Evolutionary conservation across 2,113 vertebrate genomes (phyloP).

Genomic region (Albula goreensis): DNA sequence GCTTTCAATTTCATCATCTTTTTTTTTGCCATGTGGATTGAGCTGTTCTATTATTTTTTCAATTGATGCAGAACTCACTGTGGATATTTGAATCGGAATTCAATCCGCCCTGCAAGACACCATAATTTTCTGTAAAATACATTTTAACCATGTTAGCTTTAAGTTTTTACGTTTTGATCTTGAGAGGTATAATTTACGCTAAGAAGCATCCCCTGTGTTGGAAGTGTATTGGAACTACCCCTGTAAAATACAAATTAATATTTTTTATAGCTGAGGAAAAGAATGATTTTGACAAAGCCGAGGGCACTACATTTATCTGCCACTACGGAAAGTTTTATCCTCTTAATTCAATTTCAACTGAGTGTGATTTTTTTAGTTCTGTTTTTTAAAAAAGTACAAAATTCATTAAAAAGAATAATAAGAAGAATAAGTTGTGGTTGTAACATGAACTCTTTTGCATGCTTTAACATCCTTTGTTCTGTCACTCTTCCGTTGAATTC

Average conservation of each 20-base stretch:
- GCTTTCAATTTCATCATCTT: slow-evolving; percentile 14
- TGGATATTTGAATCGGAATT: slow-evolving; percentile 21
- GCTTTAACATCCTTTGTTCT: neutral
- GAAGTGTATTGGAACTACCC: slow-evolving; percentile 13
- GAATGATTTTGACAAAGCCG: slow-evolving; percentile 23
- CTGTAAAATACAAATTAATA: slow-evolving; percentile 26
- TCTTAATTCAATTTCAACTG: slow-evolving; percentile 11
- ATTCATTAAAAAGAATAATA: neutral
- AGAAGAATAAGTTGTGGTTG: neutral
- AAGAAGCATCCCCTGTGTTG: slow-evolving; percentile 10
- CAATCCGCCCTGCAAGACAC: neutral
- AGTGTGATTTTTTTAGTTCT: neutral
- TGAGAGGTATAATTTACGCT: slow-evolving; percentile 25
- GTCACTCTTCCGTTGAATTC: neutral
- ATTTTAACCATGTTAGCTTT: slow-evolving; percentile 13
- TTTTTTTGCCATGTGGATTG: neutral
- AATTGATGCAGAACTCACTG: slow-evolving; percentile 8
- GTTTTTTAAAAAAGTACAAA: neutral
- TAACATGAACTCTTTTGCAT: neutral
- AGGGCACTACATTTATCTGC: slow-evolving; percentile 21
- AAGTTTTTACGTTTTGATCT: slow-evolving; percentile 21
- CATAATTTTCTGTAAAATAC: slow-evolving; percentile 2
- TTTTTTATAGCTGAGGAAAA: slow-evolving; percentile 19
- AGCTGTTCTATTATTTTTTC: slow-evolving; percentile 9
- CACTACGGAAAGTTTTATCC: neutral